Base-by-base conservation (phyloP, 2,888 invertebrate genomes). In the Oscheius myriophilus region DNA sequence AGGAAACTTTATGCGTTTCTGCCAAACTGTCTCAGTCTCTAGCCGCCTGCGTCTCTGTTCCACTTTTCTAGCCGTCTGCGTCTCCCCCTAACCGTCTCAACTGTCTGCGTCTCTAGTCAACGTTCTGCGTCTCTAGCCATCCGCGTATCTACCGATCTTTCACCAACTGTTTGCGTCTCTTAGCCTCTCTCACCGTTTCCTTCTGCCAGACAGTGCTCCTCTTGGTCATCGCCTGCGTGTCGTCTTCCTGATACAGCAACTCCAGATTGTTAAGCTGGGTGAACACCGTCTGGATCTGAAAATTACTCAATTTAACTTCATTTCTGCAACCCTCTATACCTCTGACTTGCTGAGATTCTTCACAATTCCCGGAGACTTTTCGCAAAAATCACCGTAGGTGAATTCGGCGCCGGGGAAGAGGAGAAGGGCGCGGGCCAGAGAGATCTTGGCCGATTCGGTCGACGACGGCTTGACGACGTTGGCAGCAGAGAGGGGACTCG, bases 351-450 rank as follows among this genome's bases (percentile, higher is more conserved):
- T 41, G 12, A 18, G n/a, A n/a, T 25, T 41, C 4, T 51, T n/a
- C 18, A 52, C n/a, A 6, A 21, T 18, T 7, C 25, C 39, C 11
- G 52, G 52, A 9, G 52, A 9, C 9, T 12, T 18, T 2, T 53
- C 23, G 39, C 12, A 12, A 18, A 63, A 63, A 18, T 52, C 14
- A 7, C 39, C 26, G 41, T 42, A 51, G 39, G 63, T 21, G 25
- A 63, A 63, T 21, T 39, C 53, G 52, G 3, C 12, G 9, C 63
- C 63, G 18, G 52, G 41, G 41, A 41, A 53, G 21, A 51, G 63
- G 23, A 63, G 39, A 16, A 63, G 21, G 9, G 53, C 53, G 9
- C 39, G 23, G 16, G 52, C 63, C 49, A 49, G 21, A 11, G 16
- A 18, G 16, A 53, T 53, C 21, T 14, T 33, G 6, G n/a, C 21